phyloP scores from a whole-genome alignment of 2,113 vertebrate genomes.

The Eretmochelys imbricata region DNA sequence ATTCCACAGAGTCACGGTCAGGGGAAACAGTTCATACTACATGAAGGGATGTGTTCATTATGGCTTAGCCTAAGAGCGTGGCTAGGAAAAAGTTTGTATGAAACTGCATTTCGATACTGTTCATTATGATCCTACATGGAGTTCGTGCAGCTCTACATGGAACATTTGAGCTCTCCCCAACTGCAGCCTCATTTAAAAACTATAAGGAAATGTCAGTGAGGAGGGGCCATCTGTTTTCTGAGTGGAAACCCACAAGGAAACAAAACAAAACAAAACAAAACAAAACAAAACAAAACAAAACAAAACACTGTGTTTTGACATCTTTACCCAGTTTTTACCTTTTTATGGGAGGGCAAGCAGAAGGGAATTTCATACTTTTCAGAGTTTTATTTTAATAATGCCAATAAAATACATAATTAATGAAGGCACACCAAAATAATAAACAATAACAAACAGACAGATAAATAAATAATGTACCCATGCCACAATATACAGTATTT shows the following conservation, averaged over 20 bases:
- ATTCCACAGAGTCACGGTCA: conserved; percentile 61
- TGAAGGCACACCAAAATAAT: not conserved
- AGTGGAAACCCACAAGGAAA: conserved; percentile 64
- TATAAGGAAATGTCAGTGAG: conserved; percentile 73
- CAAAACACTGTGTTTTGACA: conserved; percentile 47
- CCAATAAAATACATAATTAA: not conserved
- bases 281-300: conserved; percentile 18
- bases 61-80: not conserved
- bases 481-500: not conserved
- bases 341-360: not conserved
- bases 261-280: conserved; percentile 40
- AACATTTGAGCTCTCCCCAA: conserved; percentile 39
- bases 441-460: not conserved
- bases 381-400: not conserved
- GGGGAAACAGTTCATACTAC: conserved; percentile 40
- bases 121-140: conserved; percentile 63
- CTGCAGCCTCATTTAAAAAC: conserved; percentile 70
- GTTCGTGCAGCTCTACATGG: conserved; percentile 38
- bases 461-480: not conserved
- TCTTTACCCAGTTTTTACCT: conserved; percentile 24
- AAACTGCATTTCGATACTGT: conserved; percentile 64
- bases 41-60: conserved; percentile 28
- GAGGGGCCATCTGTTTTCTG: conserved; percentile 70
- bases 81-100: conserved; percentile 27
- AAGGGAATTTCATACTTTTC: not conserved